phyloP scores from a whole-genome alignment of 2,888 invertebrate genomes.

The Gastrophysa polygoni region DNA sequence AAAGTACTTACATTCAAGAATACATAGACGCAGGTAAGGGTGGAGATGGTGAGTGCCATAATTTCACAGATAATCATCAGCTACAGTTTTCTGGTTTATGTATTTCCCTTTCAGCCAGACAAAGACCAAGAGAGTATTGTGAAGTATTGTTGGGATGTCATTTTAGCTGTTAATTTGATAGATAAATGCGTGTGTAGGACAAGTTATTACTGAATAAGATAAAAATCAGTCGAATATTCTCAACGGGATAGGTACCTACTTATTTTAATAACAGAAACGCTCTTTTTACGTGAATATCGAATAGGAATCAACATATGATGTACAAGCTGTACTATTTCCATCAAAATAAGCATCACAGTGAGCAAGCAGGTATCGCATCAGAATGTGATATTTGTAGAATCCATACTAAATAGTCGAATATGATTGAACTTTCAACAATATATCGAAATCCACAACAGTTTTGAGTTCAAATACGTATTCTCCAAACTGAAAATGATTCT shows the following conservation, averaged over 20 bases:
- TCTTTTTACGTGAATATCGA: no score
- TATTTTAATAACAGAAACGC: no score
- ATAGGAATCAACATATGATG: no score
- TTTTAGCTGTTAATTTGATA: background rate
- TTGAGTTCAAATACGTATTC: no score
- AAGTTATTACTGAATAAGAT: background rate
- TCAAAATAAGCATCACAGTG: no score
- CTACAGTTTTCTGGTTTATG: conserved; percentile 7
- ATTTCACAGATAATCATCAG: conserved; percentile 2
- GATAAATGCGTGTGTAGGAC: background rate
- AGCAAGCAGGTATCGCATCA: no score
- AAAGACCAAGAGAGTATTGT: background rate
- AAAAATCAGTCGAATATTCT: background rate
- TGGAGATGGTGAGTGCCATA: conserved; percentile 1
- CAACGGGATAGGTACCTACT: background rate
- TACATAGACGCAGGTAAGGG: conserved; percentile 18
- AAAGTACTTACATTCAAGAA: conserved; percentile 24
- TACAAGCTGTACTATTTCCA: no score
- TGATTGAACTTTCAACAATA: no score
- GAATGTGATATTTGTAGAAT: no score
- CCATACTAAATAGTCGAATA: no score
- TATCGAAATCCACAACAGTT: no score
- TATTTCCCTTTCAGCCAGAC: background rate
- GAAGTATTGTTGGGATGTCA: background rate
- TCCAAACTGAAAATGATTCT: no score